Evolutionary conservation across 2,113 vertebrate species (phyloP).

Genomic region (Nothoprocta pentlandii): DNA sequence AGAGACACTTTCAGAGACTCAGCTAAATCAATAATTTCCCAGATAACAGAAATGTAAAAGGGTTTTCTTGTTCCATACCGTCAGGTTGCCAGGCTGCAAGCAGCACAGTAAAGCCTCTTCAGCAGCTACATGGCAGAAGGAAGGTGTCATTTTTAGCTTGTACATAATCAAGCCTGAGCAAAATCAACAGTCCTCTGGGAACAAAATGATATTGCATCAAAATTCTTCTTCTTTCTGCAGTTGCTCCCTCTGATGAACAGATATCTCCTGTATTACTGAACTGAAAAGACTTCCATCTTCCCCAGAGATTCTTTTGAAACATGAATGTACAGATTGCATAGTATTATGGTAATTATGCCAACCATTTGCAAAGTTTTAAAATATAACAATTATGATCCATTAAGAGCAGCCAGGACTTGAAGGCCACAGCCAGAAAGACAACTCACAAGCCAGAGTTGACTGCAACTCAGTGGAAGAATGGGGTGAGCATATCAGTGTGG

Average conservation of each 20-base stretch:
- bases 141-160: background rate
- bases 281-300: background rate
- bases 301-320: background rate
- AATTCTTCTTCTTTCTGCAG: background rate
- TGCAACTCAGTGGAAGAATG: background rate
- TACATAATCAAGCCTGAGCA: background rate
- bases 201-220: background rate
- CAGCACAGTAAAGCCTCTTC: background rate
- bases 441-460: fast-evolving
- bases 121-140: background rate
- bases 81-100: background rate
- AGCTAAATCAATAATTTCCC: background rate
- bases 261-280: background rate
- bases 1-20: fast-evolving
- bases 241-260: background rate
- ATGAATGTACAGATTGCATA: background rate
- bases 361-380: background rate
- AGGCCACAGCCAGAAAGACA: background rate
- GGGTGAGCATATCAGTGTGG: fast-evolving
- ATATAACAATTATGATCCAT: background rate
- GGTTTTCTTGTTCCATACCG: background rate
- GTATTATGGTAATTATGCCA: too few relatives aligned
- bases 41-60: background rate
- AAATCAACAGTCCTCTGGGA: background rate
- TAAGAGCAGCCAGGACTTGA: background rate